Percentiles rank a stretch among this genome's conserved stretches.
Conservation (phyloP, 64 coral and sea anemone genomes). For the Montipora cactus region DNA sequence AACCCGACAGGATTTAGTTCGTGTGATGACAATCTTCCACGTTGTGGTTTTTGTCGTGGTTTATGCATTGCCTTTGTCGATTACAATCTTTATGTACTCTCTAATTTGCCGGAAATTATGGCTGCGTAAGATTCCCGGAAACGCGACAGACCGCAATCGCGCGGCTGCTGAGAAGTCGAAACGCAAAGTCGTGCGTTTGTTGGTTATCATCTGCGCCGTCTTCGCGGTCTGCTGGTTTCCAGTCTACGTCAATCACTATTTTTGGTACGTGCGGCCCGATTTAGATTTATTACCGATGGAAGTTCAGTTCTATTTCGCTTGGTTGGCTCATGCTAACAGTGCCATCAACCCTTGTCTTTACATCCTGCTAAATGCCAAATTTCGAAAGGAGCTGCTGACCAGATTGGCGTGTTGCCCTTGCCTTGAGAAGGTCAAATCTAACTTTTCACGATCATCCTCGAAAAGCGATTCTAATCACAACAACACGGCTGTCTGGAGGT, state of each 20-base stretch:
- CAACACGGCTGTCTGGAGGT: neutral
- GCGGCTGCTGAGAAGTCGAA: constrained; percentile 12
- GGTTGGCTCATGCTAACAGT: constrained; percentile 76
- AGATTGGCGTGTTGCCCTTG: neutral
- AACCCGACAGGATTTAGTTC: neutral
- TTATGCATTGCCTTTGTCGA: constrained; percentile 41
- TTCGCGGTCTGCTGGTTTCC: constrained; percentile 72
- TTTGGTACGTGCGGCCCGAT: neutral
- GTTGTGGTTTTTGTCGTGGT: constrained; percentile 28
- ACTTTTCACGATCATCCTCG: neutral
- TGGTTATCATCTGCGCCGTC: constrained; percentile 31
- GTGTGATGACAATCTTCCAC: constrained; percentile 41
- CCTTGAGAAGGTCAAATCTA: neutral
- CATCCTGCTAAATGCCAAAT: constrained; percentile 21
- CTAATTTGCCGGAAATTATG: constrained; percentile 67
- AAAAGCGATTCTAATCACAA: neutral
- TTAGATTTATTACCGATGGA: neutral
- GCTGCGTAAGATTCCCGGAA: constrained; percentile 75
- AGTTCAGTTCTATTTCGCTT: constrained; percentile 22
- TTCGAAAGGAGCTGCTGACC: constrained; percentile 16
- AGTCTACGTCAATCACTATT: constrained; percentile 61
- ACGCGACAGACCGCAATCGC: constrained; percentile 23
- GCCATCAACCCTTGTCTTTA: constrained; percentile 70
- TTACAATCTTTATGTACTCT: constrained; percentile 2
- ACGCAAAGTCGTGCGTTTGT: constrained; percentile 49